Conservation (phyloP, 2,888 invertebrate genomes). For the Ochropleura plecta region DNA sequence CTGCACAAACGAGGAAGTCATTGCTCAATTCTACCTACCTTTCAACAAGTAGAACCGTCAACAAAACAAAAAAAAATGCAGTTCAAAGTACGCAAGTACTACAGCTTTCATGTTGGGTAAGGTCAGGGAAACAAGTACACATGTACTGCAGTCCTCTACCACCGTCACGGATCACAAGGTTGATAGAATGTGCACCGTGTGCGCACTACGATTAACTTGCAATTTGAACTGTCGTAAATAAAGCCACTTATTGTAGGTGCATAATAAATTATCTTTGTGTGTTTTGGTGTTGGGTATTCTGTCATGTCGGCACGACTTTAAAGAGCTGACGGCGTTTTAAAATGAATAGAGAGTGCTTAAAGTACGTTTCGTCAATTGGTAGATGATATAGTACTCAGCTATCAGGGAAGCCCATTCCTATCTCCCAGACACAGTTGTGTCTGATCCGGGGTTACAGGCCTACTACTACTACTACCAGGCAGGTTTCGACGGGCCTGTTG, state of each 20-base stretch:
- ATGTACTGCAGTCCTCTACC: not conserved
- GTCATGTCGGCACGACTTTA: constrained; percentile 1
- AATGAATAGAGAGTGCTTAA: not conserved
- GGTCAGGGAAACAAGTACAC: constrained; percentile 37
- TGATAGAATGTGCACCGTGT: constrained; percentile 35
- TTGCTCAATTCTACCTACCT: not conserved
- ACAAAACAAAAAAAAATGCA: not conserved
- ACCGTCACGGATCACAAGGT: constrained; percentile 45
- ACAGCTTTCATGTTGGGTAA: constrained; percentile 38
- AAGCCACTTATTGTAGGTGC: constrained; percentile 41
- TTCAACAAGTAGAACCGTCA: not conserved
- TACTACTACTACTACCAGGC: too few species aligned
- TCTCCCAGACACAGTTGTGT: too few species aligned
- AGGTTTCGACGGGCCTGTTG: too few species aligned
- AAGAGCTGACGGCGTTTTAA: constrained; percentile 5
- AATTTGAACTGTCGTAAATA: constrained; percentile 34
- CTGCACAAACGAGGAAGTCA: not conserved
- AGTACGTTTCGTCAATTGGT: too few species aligned
- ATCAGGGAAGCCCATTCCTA: too few species aligned
- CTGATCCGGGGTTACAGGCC: too few species aligned
- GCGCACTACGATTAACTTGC: constrained; percentile 15
- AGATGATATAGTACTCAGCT: too few species aligned
- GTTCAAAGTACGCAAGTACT: not conserved
- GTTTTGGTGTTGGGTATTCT: not conserved
- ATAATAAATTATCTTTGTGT: constrained; percentile 33